These are phyloP conservation scores for Drosophila sp. DNA, from an alignment of 1,140 invertebrate species.

Conservation along the genomic window DNA sequence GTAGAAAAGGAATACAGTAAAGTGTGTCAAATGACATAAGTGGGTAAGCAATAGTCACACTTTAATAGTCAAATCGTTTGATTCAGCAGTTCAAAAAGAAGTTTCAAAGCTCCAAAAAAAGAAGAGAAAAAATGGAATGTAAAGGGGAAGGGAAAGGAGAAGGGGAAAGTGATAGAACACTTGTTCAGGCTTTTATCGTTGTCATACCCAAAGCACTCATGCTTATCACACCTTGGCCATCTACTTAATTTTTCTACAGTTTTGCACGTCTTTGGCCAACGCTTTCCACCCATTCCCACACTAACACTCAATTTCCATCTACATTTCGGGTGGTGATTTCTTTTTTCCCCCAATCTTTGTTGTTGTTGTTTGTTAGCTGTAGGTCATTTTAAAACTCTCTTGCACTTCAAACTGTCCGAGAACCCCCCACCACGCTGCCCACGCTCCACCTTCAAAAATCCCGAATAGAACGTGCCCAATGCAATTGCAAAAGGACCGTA, in stretches of 20 bases:
- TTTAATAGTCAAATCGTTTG: too few species aligned
- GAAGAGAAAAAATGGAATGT: neutral
- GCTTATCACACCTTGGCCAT: constrained; percentile 15
- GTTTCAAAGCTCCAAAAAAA: neutral
- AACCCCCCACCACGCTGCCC: neutral
- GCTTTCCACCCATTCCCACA: constrained; percentile 2
- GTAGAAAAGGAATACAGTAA: neutral
- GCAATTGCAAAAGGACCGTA: constrained; percentile 27
- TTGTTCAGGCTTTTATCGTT: constrained; percentile 7
- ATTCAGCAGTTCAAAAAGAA: too few species aligned
- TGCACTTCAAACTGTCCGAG: constrained; percentile 17
- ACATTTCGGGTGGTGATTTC: constrained; percentile 8
- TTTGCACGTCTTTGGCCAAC: constrained; percentile 15
- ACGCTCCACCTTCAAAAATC: neutral
- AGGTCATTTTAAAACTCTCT: constrained; percentile 17
- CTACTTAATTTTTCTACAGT: constrained; percentile 7
- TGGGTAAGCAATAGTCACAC: too few species aligned
- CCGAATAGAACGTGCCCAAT: constrained; percentile 28
- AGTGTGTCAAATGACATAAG: too few species aligned
- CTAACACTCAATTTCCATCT: constrained; percentile 8
- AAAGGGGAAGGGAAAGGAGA: neutral
- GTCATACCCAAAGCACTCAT: constrained; percentile 10
- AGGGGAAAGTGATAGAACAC: neutral
- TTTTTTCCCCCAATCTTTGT: neutral
- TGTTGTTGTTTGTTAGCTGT: constrained; percentile 8